These are phyloP conservation scores for Myiothlypis coronata DNA, from an alignment of 2,797 vertebrate species.

Conservation along the genomic window DNA sequence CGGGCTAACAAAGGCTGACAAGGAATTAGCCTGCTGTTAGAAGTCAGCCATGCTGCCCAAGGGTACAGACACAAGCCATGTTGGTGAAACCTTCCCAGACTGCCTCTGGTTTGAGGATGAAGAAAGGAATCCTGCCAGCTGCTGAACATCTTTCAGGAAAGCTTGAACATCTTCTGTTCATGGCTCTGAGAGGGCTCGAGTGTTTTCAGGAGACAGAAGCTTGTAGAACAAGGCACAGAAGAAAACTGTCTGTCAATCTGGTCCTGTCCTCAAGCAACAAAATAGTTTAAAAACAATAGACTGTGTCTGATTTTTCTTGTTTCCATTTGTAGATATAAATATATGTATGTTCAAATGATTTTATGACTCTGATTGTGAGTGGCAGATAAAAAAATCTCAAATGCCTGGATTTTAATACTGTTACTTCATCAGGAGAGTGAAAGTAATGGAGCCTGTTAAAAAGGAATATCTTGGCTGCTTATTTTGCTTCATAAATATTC, in stretches of 20 bases:
- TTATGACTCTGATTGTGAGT: slow-evolving; percentile 54
- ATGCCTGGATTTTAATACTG: slow-evolving; percentile 34
- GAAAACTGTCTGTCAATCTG: not conserved
- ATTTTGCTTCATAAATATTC: slow-evolving; percentile 64
- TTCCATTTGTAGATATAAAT: not conserved
- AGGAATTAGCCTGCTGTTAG: not conserved
- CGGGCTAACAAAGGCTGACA: not conserved
- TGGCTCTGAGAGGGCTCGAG: not conserved
- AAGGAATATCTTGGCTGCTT: slow-evolving; percentile 10
- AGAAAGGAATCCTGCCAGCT: not conserved
- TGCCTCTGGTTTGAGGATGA: not conserved
- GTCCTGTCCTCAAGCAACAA: not conserved
- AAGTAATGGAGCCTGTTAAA: slow-evolving; percentile 48
- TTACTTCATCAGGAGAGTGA: slow-evolving; percentile 30
- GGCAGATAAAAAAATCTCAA: slow-evolving; percentile 17
- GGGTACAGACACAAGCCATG: not conserved
- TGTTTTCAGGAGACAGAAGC: not conserved
- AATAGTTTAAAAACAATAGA: not conserved
- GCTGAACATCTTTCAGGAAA: not conserved
- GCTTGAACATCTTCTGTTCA: not conserved
- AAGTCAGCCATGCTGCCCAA: not conserved
- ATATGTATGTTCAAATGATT: slow-evolving; percentile 10
- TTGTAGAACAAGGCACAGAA: not conserved
- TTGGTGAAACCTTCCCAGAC: not conserved
- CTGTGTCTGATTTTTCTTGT: not conserved